Evolutionary conservation across 2,113 vertebrate species (phyloP).

Genomic region (Cygnus atratus): DNA sequence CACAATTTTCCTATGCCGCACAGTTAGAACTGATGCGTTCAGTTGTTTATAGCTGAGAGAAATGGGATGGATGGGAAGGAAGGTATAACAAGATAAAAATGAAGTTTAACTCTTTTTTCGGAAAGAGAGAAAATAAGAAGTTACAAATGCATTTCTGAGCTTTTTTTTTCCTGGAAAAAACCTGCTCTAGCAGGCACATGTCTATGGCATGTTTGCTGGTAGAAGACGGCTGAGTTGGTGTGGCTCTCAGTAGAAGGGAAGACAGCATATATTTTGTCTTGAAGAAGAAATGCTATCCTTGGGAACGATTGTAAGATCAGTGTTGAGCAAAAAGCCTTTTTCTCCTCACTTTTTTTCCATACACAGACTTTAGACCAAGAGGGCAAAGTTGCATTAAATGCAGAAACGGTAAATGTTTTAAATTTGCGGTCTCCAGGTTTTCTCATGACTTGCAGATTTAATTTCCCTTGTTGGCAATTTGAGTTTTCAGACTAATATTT

Average conservation of each 20-base stretch:
- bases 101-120: neutral
- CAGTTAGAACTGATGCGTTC: neutral
- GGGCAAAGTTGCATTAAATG: neutral
- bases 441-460: neutral
- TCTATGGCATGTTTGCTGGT: neutral
- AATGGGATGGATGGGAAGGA: neutral
- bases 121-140: neutral
- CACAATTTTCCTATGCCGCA: neutral
- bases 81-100: neutral
- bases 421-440: neutral
- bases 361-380: neutral
- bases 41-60: neutral
- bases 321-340: neutral
- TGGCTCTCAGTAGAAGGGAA: neutral
- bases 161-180: neutral
- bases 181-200: neutral
- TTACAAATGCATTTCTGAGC: neutral
- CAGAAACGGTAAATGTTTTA: neutral
- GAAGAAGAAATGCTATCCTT: slow-evolving; percentile 18
- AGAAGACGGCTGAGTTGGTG: neutral
- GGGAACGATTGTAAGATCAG: neutral
- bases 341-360: neutral
- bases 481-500: neutral
- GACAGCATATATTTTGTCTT: slow-evolving; percentile 1
- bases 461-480: neutral